A percentile compares a stretch with the other conserved stretches of the same genome.
phyloP scores from a whole-genome alignment of 2,113 vertebrate genomes.

The Paraplagusia blochii region DNA sequence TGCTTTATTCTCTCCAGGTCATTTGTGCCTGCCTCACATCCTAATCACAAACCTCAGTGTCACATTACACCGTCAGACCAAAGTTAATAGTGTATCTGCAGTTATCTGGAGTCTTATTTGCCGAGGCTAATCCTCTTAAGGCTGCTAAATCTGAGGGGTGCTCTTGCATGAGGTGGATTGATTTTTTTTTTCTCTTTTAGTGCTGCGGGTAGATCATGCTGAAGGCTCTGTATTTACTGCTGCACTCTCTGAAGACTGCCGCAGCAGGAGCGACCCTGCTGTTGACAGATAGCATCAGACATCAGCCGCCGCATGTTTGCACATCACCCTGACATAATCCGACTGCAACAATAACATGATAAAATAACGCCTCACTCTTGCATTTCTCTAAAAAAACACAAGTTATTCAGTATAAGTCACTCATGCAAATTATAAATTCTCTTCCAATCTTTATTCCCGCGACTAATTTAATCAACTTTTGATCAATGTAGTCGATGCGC shows the following conservation, averaged over 20 bases:
- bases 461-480: background rate
- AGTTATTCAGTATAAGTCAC: too few species aligned
- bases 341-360: too few species aligned
- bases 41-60: slow-evolving; percentile 4
- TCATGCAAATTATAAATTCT: background rate
- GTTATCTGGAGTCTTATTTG: slow-evolving; percentile 33
- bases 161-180: slow-evolving; percentile 17
- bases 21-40: too few species aligned
- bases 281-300: slow-evolving; percentile 60
- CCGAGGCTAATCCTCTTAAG: slow-evolving; percentile 56
- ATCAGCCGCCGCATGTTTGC: slow-evolving; percentile 24
- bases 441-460: background rate
- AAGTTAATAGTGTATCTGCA: slow-evolving; percentile 26
- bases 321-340: background rate
- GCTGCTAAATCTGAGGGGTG: slow-evolving; percentile 41
- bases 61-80: slow-evolving; percentile 6
- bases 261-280: slow-evolving; percentile 60
- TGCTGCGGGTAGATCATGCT: slow-evolving; percentile 37
- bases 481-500: background rate
- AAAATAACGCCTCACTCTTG: too few species aligned
- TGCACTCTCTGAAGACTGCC: slow-evolving; percentile 13
- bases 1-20: too few species aligned
- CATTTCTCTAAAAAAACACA: too few species aligned
- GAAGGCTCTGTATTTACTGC: slow-evolving; percentile 10
- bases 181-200: slow-evolving; percentile 35